Conservation (phyloP, 2,113 vertebrate genomes). For the Talpa occidentalis region DNA sequence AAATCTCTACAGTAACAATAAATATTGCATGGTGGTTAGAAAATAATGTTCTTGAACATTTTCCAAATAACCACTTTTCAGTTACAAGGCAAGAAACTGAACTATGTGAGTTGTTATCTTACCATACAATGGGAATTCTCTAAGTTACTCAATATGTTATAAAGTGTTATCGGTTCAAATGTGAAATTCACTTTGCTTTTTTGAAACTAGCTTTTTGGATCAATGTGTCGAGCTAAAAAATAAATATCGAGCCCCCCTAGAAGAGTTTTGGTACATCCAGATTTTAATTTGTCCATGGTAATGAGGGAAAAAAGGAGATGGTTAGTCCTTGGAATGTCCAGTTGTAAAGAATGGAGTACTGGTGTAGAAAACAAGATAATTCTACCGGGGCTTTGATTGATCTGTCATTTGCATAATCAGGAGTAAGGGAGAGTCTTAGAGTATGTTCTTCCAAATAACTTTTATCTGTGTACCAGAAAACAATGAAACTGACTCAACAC, state of each 20-base stretch:
- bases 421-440: conserved; percentile 68
- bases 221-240: conserved; percentile 55
- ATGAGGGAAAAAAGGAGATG: conserved; percentile 66
- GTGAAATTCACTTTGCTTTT: conserved; percentile 44
- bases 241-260: conserved; percentile 67
- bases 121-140: conserved; percentile 33
- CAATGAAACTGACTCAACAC: conserved; percentile 75
- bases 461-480: conserved; percentile 76
- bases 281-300: conserved; percentile 73
- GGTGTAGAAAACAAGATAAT: conserved; percentile 72
- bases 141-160: conserved; percentile 35
- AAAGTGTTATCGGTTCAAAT: conserved; percentile 51
- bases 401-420: conserved; percentile 73
- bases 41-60: neutral
- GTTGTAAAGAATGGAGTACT: conserved; percentile 59
- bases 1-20: conserved; percentile 37
- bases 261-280: conserved; percentile 47
- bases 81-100: conserved; percentile 33
- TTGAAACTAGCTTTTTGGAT: conserved; percentile 32
- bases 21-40: conserved; percentile 55
- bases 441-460: conserved; percentile 74
- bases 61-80: conserved; percentile 29
- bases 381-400: conserved; percentile 63
- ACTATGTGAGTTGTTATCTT: conserved; percentile 26
- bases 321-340: conserved; percentile 49